Percentiles rank a stretch among this genome's conserved stretches.
phyloP scores from a whole-genome alignment of 2,113 vertebrate species.

The Xyliphius kryptos region DNA sequence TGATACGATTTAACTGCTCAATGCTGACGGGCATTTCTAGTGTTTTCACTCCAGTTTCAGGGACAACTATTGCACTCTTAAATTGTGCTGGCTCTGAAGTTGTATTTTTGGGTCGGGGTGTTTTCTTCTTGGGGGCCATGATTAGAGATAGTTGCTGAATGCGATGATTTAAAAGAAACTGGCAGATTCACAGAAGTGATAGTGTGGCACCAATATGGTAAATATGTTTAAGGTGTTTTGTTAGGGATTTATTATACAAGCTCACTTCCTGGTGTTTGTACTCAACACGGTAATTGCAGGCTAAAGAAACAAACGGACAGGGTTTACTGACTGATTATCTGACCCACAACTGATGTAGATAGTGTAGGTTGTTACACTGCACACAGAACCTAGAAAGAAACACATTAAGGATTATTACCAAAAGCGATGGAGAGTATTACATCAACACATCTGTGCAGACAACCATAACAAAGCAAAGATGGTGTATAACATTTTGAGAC shows the following conservation, averaged over 20 bases:
- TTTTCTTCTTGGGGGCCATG: slow-evolving; percentile 78
- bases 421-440: background rate
- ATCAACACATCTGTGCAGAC: no score
- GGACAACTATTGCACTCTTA: slow-evolving; percentile 47
- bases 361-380: slow-evolving; percentile 31
- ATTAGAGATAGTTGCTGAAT: background rate
- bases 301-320: no score
- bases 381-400: slow-evolving; percentile 51
- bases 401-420: background rate
- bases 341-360: background rate
- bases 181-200: no score
- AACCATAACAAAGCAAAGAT: no score
- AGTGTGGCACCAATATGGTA: no score
- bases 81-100: slow-evolving; percentile 43
- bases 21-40: slow-evolving; percentile 69
- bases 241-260: no score
- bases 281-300: no score
- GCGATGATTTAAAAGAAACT: no score
- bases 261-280: no score
- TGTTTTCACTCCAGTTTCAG: slow-evolving; percentile 56
- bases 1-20: slow-evolving; percentile 65
- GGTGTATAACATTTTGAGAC: no score
- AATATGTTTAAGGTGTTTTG: no score
- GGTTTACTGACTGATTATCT: background rate
- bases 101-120: slow-evolving; percentile 57